Evolutionary conservation across 2,113 vertebrate species (phyloP).

Genomic region (Machaerirhynchus nigripectus): DNA sequence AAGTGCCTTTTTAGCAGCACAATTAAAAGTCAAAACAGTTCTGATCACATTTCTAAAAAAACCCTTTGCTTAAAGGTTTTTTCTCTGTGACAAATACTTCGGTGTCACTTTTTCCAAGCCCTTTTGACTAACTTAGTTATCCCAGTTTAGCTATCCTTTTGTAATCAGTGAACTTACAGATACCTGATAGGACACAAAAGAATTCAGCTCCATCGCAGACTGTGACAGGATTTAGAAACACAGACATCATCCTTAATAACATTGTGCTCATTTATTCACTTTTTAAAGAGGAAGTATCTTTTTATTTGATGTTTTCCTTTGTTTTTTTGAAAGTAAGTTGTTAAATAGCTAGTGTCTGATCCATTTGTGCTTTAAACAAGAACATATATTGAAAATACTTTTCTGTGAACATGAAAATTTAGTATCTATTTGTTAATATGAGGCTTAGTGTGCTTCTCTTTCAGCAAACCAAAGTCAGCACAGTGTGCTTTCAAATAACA

Average conservation of each 20-base stretch:
- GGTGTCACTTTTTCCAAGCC: neutral
- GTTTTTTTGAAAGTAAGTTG: neutral
- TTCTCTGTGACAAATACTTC: neutral
- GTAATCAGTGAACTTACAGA: neutral
- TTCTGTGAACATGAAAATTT: neutral
- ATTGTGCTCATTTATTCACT: neutral
- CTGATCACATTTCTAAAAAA: neutral
- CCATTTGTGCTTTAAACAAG: neutral
- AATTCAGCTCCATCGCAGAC: neutral
- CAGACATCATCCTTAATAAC: neutral
- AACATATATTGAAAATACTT: neutral
- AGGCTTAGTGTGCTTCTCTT: neutral
- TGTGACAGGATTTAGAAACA: neutral
- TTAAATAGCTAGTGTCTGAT: neutral
- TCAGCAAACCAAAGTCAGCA: conserved; percentile 24
- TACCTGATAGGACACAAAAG: neutral
- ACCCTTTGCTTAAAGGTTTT: neutral
- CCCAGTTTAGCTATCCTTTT: neutral
- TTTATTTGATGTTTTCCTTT: neutral
- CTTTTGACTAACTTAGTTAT: neutral
- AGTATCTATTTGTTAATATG: neutral
- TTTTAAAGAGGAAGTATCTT: neutral
- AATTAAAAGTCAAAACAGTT: neutral
- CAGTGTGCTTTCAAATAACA: conserved; percentile 11
- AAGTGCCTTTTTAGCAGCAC: neutral